These are phyloP conservation scores for Pseudolycoriella hygida DNA, from an alignment of 2,888 invertebrate genomes.

Conservation along the genomic window DNA sequence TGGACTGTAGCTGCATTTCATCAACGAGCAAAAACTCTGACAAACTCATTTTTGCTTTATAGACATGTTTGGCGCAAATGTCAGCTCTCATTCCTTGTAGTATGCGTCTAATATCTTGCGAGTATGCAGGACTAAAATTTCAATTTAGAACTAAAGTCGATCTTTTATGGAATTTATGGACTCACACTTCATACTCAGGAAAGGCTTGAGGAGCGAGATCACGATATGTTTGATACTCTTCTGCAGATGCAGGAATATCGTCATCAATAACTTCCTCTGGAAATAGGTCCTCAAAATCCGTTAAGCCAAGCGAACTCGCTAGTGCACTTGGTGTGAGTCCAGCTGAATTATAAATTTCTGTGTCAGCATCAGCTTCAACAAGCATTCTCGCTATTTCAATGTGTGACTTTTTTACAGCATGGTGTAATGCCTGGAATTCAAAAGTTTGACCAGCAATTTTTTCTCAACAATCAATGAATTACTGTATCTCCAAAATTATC, in stretches of 20 bases:
- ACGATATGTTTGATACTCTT: background rate
- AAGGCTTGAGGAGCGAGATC: background rate
- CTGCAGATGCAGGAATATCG: background rate
- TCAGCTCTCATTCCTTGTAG: slow-evolving; percentile 18
- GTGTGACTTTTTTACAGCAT: background rate
- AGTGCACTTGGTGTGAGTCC: background rate
- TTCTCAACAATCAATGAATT: background rate
- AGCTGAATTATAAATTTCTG: background rate
- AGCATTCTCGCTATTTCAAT: background rate
- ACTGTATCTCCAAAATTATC: background rate
- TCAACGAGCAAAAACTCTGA: slow-evolving; percentile 22
- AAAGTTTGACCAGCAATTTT: background rate
- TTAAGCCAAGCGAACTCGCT: background rate
- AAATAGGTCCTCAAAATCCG: background rate
- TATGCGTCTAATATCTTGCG: slow-evolving; percentile 23
- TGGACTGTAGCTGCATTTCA: slow-evolving; percentile 18
- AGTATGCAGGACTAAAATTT: slow-evolving; percentile 24
- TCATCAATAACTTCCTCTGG: background rate
- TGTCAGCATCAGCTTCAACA: background rate
- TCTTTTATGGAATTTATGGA: background rate
- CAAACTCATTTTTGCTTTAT: slow-evolving; percentile 18
- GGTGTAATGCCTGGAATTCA: background rate
- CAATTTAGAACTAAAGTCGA: background rate
- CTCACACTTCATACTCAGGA: background rate
- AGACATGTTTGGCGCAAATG: slow-evolving; percentile 18